Evolutionary conservation across 2,797 vertebrate genomes (phyloP).

Genomic region (Ispidina lecontei): DNA sequence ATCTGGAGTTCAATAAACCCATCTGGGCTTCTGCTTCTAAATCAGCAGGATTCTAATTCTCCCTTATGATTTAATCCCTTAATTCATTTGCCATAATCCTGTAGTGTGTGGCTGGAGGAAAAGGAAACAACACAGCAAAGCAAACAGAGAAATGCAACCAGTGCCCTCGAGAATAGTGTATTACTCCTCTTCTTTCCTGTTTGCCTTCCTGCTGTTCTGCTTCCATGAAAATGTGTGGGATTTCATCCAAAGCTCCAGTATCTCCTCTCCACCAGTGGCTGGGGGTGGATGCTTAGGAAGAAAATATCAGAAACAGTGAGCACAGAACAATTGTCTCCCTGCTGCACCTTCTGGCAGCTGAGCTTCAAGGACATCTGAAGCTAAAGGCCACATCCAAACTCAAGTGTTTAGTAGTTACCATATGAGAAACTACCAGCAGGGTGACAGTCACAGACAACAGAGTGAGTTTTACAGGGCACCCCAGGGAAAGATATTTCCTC

Average conservation of each 20-base stretch:
- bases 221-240: conserved; percentile 50
- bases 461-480: not conserved
- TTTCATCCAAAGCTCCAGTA: conserved; percentile 35
- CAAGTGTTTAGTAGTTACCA: not conserved
- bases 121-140: conserved; percentile 7
- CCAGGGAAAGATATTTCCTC: not conserved
- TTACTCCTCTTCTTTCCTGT: conserved; percentile 69
- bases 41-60: conserved; percentile 13
- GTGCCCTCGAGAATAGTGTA: conserved; percentile 35
- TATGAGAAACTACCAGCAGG: not conserved
- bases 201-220: conserved; percentile 58
- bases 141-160: conserved; percentile 39
- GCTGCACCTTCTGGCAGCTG: not conserved
- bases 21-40: conserved; percentile 26
- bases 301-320: conserved; percentile 12
- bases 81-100: conserved; percentile 51
- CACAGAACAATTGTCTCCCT: not conserved
- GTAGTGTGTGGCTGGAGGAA: conserved; percentile 18
- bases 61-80: conserved; percentile 40
- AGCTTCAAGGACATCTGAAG: conserved; percentile 16
- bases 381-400: not conserved
- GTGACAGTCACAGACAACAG: not conserved
- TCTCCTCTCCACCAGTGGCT: conserved; percentile 10
- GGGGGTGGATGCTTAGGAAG: not conserved
- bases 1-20: conserved; percentile 3